Evolutionary conservation across 1,140 invertebrate genomes (phyloP).

Genomic region (Camponotus vicinus): DNA sequence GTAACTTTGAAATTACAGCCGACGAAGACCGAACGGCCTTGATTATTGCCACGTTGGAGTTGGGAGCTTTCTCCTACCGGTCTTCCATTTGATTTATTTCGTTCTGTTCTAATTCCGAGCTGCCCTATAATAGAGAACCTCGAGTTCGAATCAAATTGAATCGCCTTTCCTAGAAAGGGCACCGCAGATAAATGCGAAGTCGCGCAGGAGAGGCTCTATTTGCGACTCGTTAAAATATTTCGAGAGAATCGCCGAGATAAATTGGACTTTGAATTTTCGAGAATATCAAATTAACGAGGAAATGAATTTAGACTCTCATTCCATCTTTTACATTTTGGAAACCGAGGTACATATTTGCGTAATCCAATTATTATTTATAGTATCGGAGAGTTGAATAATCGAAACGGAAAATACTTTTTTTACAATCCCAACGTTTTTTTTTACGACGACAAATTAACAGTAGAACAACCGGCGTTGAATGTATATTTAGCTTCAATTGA

Average conservation of each 20-base stretch:
- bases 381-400: neutral
- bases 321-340: neutral
- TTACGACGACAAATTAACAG: neutral
- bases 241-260: neutral
- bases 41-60: neutral
- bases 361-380: neutral
- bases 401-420: neutral
- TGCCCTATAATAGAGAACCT: constrained; percentile 10
- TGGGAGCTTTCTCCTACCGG: neutral
- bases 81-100: constrained; percentile 55
- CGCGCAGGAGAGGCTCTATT: neutral
- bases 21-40: neutral
- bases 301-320: neutral
- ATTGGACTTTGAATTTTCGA: constrained; percentile 10
- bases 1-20: neutral
- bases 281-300: constrained; percentile 27
- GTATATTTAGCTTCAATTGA: too few relatives aligned
- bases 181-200: constrained; percentile 10
- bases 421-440: neutral
- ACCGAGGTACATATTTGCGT: neutral
- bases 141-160: constrained; percentile 17
- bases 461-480: too few relatives aligned
- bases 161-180: neutral
- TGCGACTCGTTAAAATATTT: constrained; percentile 33
- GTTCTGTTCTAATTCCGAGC: constrained; percentile 40